These are phyloP conservation scores for Trissolcus brochymenae DNA, from an alignment of 2,888 invertebrate genomes.

Conservation along the genomic window DNA sequence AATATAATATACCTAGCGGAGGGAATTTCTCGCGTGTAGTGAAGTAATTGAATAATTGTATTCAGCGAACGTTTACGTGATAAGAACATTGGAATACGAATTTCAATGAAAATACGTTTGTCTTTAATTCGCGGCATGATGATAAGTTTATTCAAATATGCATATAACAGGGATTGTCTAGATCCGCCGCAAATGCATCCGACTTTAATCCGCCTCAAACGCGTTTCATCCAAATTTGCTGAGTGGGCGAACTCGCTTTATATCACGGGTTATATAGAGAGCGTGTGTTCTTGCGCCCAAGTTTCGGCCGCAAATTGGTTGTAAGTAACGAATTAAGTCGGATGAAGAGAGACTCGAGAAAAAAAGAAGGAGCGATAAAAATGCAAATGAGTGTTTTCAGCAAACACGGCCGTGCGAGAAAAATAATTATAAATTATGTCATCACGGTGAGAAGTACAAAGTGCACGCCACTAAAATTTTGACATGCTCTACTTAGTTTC, in stretches of 20 bases:
- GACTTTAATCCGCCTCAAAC: slow-evolving; percentile 33
- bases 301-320: slow-evolving; percentile 19
- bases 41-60: slow-evolving; percentile 13
- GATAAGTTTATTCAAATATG: slow-evolving; percentile 41
- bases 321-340: slow-evolving; percentile 12
- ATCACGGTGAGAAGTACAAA: slow-evolving; percentile 10
- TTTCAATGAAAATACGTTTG: slow-evolving; percentile 33
- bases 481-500: slow-evolving; percentile 20
- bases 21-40: too few relatives aligned
- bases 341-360: slow-evolving; percentile 1
- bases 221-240: slow-evolving; percentile 26
- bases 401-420: background rate
- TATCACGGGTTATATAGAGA: slow-evolving; percentile 17
- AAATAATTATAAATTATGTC: slow-evolving; percentile 14
- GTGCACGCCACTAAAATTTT: slow-evolving; percentile 15
- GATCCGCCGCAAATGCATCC: slow-evolving; percentile 28
- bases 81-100: slow-evolving; percentile 21
- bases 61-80: slow-evolving; percentile 18
- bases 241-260: slow-evolving; percentile 20
- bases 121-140: slow-evolving; percentile 31
- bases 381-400: slow-evolving; percentile 11
- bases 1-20: background rate
- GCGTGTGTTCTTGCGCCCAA: slow-evolving; percentile 12
- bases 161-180: slow-evolving; percentile 26
- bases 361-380: slow-evolving; percentile 9